A percentile compares a stretch with the other conserved stretches of the same genome.
phyloP scores from a whole-genome alignment of 2,113 vertebrate genomes.

The Anoura caudifer region DNA sequence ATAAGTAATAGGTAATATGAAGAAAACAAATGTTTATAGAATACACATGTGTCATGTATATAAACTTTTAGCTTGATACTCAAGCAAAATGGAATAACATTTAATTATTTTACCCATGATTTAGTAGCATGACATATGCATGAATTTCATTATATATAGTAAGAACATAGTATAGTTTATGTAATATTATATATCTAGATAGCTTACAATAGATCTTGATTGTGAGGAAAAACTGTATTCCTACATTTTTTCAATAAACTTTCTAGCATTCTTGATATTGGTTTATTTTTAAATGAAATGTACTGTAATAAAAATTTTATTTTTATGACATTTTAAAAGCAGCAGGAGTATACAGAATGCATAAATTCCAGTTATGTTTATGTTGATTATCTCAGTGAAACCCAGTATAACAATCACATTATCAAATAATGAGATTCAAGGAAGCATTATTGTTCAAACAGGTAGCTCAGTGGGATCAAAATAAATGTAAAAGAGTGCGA shows the following conservation, averaged over 20 bases:
- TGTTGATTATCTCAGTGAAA: constrained; percentile 60
- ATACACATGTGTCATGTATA: background rate
- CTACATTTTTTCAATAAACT: background rate
- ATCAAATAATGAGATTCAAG: constrained; percentile 52
- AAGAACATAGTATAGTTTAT: background rate
- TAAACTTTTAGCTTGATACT: background rate
- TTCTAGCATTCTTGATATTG: background rate
- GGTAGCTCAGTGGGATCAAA: constrained; percentile 58
- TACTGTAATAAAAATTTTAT: background rate
- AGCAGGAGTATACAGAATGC: constrained; percentile 1
- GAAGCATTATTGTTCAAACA: constrained; percentile 45
- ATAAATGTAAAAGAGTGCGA: constrained; percentile 34
- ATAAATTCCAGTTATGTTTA: constrained; percentile 52
- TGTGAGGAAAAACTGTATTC: background rate
- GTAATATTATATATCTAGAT: background rate
- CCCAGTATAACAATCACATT: constrained; percentile 58
- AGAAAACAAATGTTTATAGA: background rate
- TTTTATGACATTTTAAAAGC: constrained; percentile 56
- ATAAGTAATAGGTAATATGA: background rate
- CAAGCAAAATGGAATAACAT: background rate
- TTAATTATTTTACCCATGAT: constrained; percentile 3
- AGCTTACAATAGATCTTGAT: background rate
- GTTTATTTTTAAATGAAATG: constrained; percentile 35
- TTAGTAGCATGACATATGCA: background rate
- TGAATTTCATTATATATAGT: background rate